Base-by-base conservation (phyloP, 2,113 vertebrate genomes). In the Bujurquina vittata region DNA sequence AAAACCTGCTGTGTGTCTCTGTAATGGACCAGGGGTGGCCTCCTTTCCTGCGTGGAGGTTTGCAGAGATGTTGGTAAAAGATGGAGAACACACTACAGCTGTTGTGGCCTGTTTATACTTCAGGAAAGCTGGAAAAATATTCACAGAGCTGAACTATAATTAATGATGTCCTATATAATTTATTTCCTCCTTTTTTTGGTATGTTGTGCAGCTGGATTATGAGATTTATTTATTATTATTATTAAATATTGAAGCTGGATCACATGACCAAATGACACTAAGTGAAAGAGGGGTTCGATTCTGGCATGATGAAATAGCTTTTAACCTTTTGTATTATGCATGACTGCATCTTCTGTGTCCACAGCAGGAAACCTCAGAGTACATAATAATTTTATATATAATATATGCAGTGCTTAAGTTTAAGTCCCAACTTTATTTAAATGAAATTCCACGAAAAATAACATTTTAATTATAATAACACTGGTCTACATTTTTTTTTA, bases 311-410 rank as follows among this genome's bases (percentile, higher is more conserved):
- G 40, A 49, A 69, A 49, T 3, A 49, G 63, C 63, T 72, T 72
- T 49, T 52, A 72, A 72, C 65, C 17, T 52, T 52, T 72, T 72
- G 23, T 26, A 72, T 72, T 72, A 72, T 72, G 26, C 65, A 69
- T 12, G 65, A 52, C 23, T 72, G 43, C 26, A 52, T 52, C 65
- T 17, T 2, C 26, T 52, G 1, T 52, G 43, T 29, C 4, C 23
- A 52, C 20, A 46, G 10, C 2, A 72, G 23, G 26, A 72, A 72
- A 72, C 65, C 49, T 49, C 43, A 72, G 65, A 52, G 20, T 69
- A 52, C 29, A 49, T 20, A 31, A 33, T 33, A 6, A 46, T 49
- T 43, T 43, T 40, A 40, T 11, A 40, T 40, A 40, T 14, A 14
- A 46, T 46, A 46, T 2, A 46, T 15, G 12, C 43, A 46, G 43